phyloP scores from a whole-genome alignment of 2,113 vertebrate genomes.

The Anolis sagrei region DNA sequence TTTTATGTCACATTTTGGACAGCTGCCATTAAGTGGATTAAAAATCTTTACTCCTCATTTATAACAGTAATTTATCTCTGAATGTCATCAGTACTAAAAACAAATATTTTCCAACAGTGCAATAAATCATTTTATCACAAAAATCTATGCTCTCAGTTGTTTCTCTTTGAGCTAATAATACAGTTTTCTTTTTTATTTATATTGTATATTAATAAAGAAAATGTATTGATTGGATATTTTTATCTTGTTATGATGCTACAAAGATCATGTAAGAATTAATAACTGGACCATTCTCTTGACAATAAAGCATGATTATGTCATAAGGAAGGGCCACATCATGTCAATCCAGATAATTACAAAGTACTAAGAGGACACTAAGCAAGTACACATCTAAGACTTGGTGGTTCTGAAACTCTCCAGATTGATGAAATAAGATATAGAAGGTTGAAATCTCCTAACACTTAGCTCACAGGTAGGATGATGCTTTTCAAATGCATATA shows the following conservation, averaged over 20 bases:
- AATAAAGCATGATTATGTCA: rapidly evolving
- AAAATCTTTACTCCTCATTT: not conserved
- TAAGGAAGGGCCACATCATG: rapidly evolving
- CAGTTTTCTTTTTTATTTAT: not conserved
- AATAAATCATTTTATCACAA: slow-evolving; percentile 1
- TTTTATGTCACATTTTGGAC: not conserved
- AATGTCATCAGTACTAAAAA: not conserved
- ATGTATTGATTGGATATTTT: not conserved
- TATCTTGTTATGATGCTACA: not conserved
- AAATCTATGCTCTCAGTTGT: not conserved
- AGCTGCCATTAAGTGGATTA: not conserved
- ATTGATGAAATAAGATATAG: no score
- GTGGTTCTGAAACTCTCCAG: no score
- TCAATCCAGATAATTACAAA: not conserved
- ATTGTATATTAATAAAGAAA: not conserved
- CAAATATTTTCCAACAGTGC: not conserved
- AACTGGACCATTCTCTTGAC: rapidly evolving
- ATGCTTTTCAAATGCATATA: no score
- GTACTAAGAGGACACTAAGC: not conserved
- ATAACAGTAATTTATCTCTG: not conserved
- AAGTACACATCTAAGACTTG: not conserved
- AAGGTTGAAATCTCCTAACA: no score
- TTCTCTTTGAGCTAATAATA: not conserved
- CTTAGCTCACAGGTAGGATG: no score
- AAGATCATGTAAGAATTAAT: not conserved